A percentile compares a stretch with the other conserved stretches of the same genome.
These are phyloP conservation scores for Corticium candelabrum DNA, from an alignment of 37 sponge, comb jelly and placozoan genomes.

Conservation along the genomic window DNA sequence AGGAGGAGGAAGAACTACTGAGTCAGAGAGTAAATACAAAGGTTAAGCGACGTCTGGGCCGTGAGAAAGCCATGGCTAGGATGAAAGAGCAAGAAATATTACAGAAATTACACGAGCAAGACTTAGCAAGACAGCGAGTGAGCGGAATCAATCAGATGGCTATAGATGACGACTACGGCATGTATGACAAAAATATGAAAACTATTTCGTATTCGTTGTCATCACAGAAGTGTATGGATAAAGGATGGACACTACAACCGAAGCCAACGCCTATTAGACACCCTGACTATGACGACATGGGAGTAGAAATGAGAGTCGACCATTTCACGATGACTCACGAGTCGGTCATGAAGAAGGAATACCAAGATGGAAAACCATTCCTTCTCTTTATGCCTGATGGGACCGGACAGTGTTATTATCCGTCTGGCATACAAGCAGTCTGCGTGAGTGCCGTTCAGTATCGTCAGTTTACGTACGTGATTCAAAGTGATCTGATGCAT, in stretches of 20 bases:
- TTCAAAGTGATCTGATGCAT: background rate
- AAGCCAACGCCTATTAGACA: background rate
- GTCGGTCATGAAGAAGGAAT: background rate
- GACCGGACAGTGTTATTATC: background rate
- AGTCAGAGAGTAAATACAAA: background rate
- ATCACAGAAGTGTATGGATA: background rate
- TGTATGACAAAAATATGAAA: background rate
- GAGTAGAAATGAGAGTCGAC: background rate
- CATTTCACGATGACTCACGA: background rate
- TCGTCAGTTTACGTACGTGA: background rate
- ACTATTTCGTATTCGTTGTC: background rate
- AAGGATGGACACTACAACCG: background rate
- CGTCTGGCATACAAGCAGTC: background rate
- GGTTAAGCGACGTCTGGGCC: background rate
- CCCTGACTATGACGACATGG: background rate
- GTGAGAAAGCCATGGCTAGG: background rate
- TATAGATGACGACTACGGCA: background rate
- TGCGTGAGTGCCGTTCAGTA: background rate
- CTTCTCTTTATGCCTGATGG: background rate
- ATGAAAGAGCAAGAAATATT: background rate
- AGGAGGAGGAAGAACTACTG: background rate
- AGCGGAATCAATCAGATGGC: no score
- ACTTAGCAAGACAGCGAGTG: background rate
- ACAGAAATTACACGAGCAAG: background rate
- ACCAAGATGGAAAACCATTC: background rate